Percentiles rank a stretch among this genome's conserved stretches.
These are phyloP conservation scores for Drosophila persimilis DNA, from an alignment of 1,140 invertebrate genomes.

Conservation along the genomic window DNA sequence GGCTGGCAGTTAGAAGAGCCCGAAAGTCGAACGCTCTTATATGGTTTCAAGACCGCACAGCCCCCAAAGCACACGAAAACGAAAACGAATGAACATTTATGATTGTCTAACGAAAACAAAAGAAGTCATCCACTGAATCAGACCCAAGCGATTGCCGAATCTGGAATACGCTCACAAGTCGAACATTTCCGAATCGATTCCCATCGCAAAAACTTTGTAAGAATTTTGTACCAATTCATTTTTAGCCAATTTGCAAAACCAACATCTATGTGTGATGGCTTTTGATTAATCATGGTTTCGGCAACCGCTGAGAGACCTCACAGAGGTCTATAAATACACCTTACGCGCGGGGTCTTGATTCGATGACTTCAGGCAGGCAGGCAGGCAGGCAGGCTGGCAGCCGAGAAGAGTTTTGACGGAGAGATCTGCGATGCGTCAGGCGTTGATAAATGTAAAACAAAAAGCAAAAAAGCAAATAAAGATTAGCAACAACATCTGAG, in stretches of 20 bases:
- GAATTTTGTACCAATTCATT: no score
- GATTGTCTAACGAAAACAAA: conserved; percentile 54
- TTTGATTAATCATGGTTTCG: conserved; percentile 19
- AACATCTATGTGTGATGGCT: background rate
- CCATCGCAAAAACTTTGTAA: no score
- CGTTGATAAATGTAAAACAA: conserved; percentile 61
- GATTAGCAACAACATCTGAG: conserved; percentile 49
- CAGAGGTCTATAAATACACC: conserved; percentile 13
- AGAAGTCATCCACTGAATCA: conserved; percentile 36
- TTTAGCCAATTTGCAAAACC: no score
- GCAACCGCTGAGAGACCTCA: background rate
- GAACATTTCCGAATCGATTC: no score
- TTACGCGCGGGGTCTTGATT: conserved; percentile 3
- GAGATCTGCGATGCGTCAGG: conserved; percentile 48
- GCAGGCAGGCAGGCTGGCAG: no score
- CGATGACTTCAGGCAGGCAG: conserved; percentile 23
- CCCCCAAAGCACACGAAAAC: conserved; percentile 33
- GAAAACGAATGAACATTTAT: conserved; percentile 50
- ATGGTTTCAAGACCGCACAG: conserved; percentile 73
- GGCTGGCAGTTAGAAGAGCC: no score
- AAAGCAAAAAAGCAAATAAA: conserved; percentile 37
- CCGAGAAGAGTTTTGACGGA: conserved; percentile 31
- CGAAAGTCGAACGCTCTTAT: conserved; percentile 41
- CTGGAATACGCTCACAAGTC: conserved; percentile 26
- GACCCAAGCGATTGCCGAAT: background rate